A percentile compares a stretch with the other conserved stretches of the same genome.
Conservation (phyloP, 2,113 vertebrate genomes). For the Camelus dromedarius region DNA sequence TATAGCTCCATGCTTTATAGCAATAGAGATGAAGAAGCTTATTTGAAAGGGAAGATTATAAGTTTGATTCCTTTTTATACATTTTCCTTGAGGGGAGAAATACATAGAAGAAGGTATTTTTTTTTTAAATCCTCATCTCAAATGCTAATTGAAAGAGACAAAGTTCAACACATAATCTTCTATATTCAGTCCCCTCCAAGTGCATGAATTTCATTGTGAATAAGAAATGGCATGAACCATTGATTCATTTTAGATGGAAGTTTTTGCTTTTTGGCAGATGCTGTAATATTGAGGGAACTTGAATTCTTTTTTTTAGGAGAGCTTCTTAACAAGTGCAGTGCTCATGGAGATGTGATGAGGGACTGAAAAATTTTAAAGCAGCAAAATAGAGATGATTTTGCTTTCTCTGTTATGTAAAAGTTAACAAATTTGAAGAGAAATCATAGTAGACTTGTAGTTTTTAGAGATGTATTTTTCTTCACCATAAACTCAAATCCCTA, state of each 20-base stretch:
- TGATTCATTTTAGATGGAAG: conserved; percentile 11
- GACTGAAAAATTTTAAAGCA: background rate
- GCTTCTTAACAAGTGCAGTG: background rate
- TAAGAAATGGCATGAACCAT: conserved; percentile 39
- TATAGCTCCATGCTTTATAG: background rate
- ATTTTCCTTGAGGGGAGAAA: conserved; percentile 47
- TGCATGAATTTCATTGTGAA: conserved; percentile 42
- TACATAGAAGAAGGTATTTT: conserved; percentile 27
- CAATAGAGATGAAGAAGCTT: conserved; percentile 29
- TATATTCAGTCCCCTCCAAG: conserved; percentile 23
- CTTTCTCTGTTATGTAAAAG: conserved; percentile 16
- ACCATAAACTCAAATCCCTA: background rate
- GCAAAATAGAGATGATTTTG: background rate
- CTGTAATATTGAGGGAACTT: conserved; percentile 8
- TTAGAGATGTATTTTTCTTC: conserved; percentile 37
- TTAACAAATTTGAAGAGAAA: conserved; percentile 50
- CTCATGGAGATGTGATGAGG: background rate
- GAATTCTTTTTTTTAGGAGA: background rate
- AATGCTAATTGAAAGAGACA: conserved; percentile 50
- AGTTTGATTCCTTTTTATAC: conserved; percentile 25
- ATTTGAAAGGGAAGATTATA: conserved; percentile 42
- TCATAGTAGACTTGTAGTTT: background rate
- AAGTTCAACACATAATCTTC: conserved; percentile 45
- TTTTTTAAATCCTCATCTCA: conserved; percentile 59
- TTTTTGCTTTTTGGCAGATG: background rate